These are phyloP conservation scores for Phasia obesa DNA, from an alignment of 2,888 invertebrate species.

Conservation along the genomic window DNA sequence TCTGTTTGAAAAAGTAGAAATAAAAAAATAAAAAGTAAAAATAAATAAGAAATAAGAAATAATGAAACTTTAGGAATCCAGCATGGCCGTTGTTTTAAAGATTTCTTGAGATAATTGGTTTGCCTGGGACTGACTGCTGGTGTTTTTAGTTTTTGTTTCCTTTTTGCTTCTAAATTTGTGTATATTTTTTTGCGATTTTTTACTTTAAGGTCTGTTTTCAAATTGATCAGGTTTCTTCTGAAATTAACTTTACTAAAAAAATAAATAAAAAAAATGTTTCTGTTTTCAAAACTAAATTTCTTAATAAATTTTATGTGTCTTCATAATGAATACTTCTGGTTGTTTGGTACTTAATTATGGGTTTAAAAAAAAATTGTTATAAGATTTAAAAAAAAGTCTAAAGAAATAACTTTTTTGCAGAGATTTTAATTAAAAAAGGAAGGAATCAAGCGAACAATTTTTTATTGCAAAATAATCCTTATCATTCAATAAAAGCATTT, in stretches of 20 bases:
- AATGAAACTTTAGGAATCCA: conserved; percentile 77
- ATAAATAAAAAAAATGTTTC: neutral
- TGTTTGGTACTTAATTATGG: conserved; percentile 10
- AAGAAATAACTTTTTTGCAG: neutral
- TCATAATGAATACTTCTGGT: conserved; percentile 35
- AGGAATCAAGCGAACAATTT: too few species aligned
- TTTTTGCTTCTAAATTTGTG: neutral
- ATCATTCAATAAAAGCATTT: too few species aligned
- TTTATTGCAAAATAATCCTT: too few species aligned
- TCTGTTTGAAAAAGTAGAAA: neutral
- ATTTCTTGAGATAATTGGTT: conserved; percentile 57
- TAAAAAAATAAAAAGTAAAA: neutral
- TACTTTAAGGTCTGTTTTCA: conserved; percentile 11
- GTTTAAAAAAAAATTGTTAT: conserved; percentile 5
- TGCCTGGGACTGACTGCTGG: conserved; percentile 43
- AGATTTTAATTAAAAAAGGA: neutral
- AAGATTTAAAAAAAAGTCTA: neutral
- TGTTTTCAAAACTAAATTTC: conserved; percentile 59
- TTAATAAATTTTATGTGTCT: conserved; percentile 56
- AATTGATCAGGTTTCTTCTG: conserved; percentile 64
- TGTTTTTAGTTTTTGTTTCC: conserved; percentile 15
- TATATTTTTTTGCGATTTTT: conserved; percentile 11
- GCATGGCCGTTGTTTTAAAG: conserved; percentile 78
- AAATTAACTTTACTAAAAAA: conserved; percentile 18
- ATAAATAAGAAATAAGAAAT: conserved; percentile 37